A percentile compares a stretch with the other conserved stretches of the same genome.
Conservation (phyloP, 2,797 vertebrate species). For the Sebastiscus tertius region DNA sequence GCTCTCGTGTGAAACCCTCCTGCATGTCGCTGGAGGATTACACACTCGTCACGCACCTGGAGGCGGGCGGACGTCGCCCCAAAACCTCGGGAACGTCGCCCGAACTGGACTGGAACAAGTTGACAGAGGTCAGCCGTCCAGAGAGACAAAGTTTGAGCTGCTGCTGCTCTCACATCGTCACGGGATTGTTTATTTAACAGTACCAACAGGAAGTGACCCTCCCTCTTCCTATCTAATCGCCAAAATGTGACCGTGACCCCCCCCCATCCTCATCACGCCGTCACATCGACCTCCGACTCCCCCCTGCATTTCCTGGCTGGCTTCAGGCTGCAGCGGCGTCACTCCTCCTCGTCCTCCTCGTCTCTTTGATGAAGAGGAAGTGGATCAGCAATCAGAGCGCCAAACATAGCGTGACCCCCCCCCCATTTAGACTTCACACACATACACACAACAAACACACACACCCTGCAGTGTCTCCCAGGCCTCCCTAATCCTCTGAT, state of each 20-base stretch:
- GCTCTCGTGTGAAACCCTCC: slow-evolving; percentile 41
- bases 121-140: background rate
- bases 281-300: background rate
- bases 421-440: background rate
- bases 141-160: too few relatives aligned
- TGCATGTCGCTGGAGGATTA: slow-evolving; percentile 6
- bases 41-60: slow-evolving; percentile 14
- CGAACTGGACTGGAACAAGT: background rate
- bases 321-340: background rate
- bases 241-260: background rate
- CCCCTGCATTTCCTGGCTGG: background rate
- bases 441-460: background rate
- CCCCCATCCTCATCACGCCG: background rate
- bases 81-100: background rate
- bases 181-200: background rate
- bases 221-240: background rate
- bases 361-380: slow-evolving; percentile 60
- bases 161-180: background rate
- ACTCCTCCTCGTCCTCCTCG: slow-evolving; percentile 6
- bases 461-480: slow-evolving; percentile 36
- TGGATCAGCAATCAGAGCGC: slow-evolving; percentile 48
- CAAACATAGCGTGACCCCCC: slow-evolving; percentile 45
- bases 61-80: background rate
- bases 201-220: slow-evolving; percentile 21
- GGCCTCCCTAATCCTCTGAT: slow-evolving; percentile 59